Conservation (phyloP, 1,140 invertebrate genomes). For the Calephelis virginiensis region DNA sequence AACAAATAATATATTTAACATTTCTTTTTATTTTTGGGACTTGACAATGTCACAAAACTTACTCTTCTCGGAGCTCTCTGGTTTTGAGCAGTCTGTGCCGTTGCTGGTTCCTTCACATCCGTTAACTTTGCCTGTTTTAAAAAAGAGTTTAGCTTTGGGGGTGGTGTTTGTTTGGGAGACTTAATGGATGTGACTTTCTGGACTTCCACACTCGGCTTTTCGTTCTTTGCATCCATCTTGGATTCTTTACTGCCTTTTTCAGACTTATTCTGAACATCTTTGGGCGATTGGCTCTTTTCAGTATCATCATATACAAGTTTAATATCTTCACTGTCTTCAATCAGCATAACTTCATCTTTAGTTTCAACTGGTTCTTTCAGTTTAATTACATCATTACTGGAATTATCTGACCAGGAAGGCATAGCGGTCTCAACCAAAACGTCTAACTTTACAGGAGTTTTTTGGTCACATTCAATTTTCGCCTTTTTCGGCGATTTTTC, state of each 20-base stretch:
- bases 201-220: neutral
- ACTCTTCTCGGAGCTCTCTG: slow-evolving; percentile 83
- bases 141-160: slow-evolving; percentile 33
- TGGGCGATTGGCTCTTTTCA: slow-evolving; percentile 42
- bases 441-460: slow-evolving; percentile 62
- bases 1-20: slow-evolving; percentile 23
- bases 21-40: slow-evolving; percentile 84
- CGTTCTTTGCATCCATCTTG: slow-evolving; percentile 24
- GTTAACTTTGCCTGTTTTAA: slow-evolving; percentile 56
- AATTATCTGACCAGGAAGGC: slow-evolving; percentile 79
- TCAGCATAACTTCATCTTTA: slow-evolving; percentile 43
- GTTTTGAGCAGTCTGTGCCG: slow-evolving; percentile 36
- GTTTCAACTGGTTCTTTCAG: slow-evolving; percentile 53
- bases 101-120: slow-evolving; percentile 43
- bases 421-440: slow-evolving; percentile 77
- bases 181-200: neutral
- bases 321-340: slow-evolving; percentile 82
- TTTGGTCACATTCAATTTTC: slow-evolving; percentile 43
- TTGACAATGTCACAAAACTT: slow-evolving; percentile 85
- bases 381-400: slow-evolving; percentile 56
- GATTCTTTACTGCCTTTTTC: slow-evolving; percentile 20
- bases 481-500: slow-evolving; percentile 58
- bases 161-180: slow-evolving; percentile 11
- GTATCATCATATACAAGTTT: slow-evolving; percentile 83
- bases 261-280: slow-evolving; percentile 34